These are phyloP conservation scores for Lithophane leautieri DNA, from an alignment of 2,888 invertebrate genomes.

Conservation along the genomic window DNA sequence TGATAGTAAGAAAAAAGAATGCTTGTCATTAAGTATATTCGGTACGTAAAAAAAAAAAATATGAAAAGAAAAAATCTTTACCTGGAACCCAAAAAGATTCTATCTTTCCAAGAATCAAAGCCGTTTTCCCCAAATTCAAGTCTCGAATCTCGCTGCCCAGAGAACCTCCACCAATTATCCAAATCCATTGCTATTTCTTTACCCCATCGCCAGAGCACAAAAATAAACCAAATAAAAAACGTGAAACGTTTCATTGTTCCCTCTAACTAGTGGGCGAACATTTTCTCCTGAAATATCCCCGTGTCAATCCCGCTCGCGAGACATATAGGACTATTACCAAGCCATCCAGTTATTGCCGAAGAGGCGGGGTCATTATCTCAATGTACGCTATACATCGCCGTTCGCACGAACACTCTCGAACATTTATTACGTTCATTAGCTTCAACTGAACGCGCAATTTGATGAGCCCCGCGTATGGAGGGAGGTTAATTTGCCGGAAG, in stretches of 20 bases:
- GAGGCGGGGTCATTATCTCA: constrained; percentile 76
- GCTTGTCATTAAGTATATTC: no score
- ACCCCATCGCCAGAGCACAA: constrained; percentile 2
- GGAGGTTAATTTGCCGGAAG: constrained; percentile 64
- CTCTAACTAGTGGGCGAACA: constrained; percentile 49
- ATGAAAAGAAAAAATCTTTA: no score
- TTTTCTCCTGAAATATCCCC: constrained; percentile 56
- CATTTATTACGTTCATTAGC: constrained; percentile 81
- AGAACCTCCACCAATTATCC: constrained; percentile 29
- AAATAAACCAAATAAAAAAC: constrained; percentile 51
- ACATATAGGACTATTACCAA: constrained; percentile 72
- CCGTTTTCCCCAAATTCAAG: constrained; percentile 18
- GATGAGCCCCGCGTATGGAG: constrained; percentile 66
- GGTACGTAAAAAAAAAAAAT: no score
- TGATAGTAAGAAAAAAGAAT: no score
- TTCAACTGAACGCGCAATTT: constrained; percentile 75
- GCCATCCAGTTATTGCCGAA: constrained; percentile 72
- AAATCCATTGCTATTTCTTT: constrained; percentile 34
- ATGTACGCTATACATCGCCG: constrained; percentile 82
- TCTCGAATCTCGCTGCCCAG: neutral
- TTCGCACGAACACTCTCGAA: constrained; percentile 69
- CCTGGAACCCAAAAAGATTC: no score
- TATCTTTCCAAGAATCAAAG: constrained; percentile 5
- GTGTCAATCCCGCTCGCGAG: constrained; percentile 58
- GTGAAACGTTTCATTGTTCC: constrained; percentile 54